Percentiles rank a stretch among this genome's conserved stretches.
Evolutionary conservation across 2,113 vertebrate species (phyloP).

Genomic region (Edolisoma coerulescens): DNA sequence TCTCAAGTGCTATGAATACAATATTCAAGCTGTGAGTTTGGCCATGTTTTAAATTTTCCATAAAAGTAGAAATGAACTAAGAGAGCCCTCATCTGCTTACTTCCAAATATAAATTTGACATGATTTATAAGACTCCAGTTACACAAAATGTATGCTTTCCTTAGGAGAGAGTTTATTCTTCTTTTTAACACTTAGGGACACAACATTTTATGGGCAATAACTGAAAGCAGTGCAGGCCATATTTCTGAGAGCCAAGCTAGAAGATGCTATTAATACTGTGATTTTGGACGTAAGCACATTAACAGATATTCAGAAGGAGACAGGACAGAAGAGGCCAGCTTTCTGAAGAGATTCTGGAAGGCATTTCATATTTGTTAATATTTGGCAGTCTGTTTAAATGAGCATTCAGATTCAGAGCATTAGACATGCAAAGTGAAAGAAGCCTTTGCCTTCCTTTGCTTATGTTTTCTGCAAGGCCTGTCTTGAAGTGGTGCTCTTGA

Average conservation of each 20-base stretch:
- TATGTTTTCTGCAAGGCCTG: neutral
- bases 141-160: neutral
- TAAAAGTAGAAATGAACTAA: constrained; percentile 10
- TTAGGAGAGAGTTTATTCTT: neutral
- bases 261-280: neutral
- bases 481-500: neutral
- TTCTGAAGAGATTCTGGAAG: neutral
- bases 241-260: neutral
- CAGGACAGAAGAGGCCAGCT: neutral
- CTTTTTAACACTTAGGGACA: neutral
- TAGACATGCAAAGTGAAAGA: neutral
- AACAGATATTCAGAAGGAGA: neutral
- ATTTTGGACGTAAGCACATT: neutral
- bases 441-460: neutral
- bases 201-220: neutral
- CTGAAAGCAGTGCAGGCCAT: neutral
- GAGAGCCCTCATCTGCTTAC: neutral
- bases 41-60: constrained; percentile 33
- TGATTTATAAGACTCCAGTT: constrained; percentile 21
- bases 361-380: neutral
- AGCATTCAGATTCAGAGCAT: neutral
- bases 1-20: constrained; percentile 10
- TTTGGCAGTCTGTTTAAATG: neutral
- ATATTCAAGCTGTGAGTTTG: constrained; percentile 43
- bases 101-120: constrained; percentile 36